Evolutionary conservation across 2,888 invertebrate species (phyloP).

Genomic region (Timandra comae): DNA sequence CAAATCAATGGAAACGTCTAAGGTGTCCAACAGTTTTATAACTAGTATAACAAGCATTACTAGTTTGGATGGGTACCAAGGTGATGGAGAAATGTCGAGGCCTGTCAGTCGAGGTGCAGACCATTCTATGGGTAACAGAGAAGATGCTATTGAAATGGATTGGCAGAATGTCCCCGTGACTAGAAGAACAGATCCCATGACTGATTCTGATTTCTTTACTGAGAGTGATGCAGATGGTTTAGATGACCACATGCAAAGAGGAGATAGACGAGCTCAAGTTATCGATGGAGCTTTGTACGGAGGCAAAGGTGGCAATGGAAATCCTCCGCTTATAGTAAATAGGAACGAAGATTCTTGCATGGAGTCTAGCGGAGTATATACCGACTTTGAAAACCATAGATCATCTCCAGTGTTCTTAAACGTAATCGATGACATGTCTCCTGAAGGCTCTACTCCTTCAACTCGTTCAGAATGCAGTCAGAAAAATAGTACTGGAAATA

Average conservation of each 20-base stretch:
- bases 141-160: slow-evolving; percentile 72
- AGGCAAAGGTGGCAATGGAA: slow-evolving; percentile 76
- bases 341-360: slow-evolving; percentile 86
- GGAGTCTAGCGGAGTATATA: slow-evolving; percentile 94
- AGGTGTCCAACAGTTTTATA: slow-evolving; percentile 86
- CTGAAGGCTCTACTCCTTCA: slow-evolving; percentile 78
- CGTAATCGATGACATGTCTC: slow-evolving; percentile 82
- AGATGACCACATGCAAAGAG: slow-evolving; percentile 82
- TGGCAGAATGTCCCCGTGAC: slow-evolving; percentile 79
- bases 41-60: slow-evolving; percentile 94
- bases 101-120: slow-evolving; percentile 90
- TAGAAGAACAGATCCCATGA: slow-evolving; percentile 88
- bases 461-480: slow-evolving; percentile 72
- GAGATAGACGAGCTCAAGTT: slow-evolving; percentile 87
- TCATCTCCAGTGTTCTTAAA: slow-evolving; percentile 68
- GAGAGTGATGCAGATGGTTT: slow-evolving; percentile 93
- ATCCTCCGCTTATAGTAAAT: slow-evolving; percentile 73
- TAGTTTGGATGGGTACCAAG: slow-evolving; percentile 95
- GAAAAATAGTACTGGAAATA: slow-evolving; percentile 55
- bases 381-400: slow-evolving; percentile 85
- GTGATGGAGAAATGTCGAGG: slow-evolving; percentile 92
- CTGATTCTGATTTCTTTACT: slow-evolving; percentile 93
- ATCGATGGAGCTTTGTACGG: slow-evolving; percentile 94
- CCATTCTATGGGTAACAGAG: slow-evolving; percentile 79
- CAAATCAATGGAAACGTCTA: slow-evolving; percentile 79